Evolutionary conservation across 2,113 vertebrate species (phyloP).

Genomic region (Tiliqua scincoides): DNA sequence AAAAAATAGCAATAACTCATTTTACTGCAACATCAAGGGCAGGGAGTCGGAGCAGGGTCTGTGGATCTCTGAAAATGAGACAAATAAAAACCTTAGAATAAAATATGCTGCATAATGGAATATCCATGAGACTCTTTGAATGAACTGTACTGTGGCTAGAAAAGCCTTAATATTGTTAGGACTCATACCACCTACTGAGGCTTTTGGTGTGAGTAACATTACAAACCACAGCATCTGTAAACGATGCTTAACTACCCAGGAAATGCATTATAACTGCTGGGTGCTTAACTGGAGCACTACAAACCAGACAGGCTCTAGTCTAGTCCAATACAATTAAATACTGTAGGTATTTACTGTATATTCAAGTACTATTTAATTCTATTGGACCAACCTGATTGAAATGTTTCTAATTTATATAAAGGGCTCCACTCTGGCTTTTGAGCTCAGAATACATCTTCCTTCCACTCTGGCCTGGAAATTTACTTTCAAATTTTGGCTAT

Average conservation of each 20-base stretch:
- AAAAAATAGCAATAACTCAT: background rate
- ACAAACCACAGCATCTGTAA: background rate
- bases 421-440: no score
- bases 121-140: background rate
- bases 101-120: background rate
- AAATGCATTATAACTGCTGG: conserved; percentile 12
- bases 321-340: background rate
- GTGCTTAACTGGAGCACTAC: background rate
- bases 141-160: background rate
- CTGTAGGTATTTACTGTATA: background rate
- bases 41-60: background rate
- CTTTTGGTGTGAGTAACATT: background rate
- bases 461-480: no score
- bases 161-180: conserved; percentile 24
- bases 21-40: background rate
- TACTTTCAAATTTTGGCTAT: no score
- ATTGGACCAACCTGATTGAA: no score
- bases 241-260: conserved; percentile 20
- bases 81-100: background rate
- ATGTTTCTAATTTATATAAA: background rate
- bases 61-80: background rate
- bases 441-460: no score
- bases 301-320: background rate
- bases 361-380: background rate
- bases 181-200: background rate